Evolutionary conservation across 2,888 invertebrate species (phyloP).

Genomic region (Drosophila parthenogenetica): DNA sequence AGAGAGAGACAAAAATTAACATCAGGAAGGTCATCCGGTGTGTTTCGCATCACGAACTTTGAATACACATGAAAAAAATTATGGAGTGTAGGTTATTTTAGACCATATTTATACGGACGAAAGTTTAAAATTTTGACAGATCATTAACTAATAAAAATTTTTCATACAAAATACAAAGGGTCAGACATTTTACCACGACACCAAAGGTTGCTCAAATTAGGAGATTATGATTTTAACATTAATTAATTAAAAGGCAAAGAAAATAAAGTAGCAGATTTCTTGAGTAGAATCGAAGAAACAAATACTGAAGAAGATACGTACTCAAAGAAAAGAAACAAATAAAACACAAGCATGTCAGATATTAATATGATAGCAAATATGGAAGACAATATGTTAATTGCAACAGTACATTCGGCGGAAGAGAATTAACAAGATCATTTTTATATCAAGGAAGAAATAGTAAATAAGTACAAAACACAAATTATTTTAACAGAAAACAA

Average conservation of each 20-base stretch:
- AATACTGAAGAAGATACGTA: not conserved
- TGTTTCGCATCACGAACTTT: too few species aligned
- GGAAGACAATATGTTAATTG: not conserved
- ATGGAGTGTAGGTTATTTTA: too few species aligned
- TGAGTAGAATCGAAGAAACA: constrained; percentile 1
- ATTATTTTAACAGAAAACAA: too few species aligned
- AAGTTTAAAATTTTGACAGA: too few species aligned
- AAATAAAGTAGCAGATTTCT: constrained; percentile 1
- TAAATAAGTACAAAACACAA: not conserved
- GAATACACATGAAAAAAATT: too few species aligned
- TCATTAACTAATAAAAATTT: too few species aligned
- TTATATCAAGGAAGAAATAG: not conserved
- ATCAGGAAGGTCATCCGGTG: too few species aligned
- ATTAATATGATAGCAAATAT: constrained; percentile 3
- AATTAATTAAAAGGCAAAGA: constrained; percentile 2
- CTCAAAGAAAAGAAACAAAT: not conserved
- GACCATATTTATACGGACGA: too few species aligned
- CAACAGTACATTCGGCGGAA: too few species aligned
- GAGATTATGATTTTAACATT: not conserved
- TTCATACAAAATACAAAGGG: too few species aligned
- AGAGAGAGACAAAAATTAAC: too few species aligned
- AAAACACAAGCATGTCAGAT: not conserved
- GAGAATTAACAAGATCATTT: too few species aligned
- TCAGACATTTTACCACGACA: not conserved
- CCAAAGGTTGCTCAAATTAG: not conserved